These are phyloP conservation scores for Vidua chalybeata DNA, from an alignment of 2,113 vertebrate genomes.

Conservation along the genomic window DNA sequence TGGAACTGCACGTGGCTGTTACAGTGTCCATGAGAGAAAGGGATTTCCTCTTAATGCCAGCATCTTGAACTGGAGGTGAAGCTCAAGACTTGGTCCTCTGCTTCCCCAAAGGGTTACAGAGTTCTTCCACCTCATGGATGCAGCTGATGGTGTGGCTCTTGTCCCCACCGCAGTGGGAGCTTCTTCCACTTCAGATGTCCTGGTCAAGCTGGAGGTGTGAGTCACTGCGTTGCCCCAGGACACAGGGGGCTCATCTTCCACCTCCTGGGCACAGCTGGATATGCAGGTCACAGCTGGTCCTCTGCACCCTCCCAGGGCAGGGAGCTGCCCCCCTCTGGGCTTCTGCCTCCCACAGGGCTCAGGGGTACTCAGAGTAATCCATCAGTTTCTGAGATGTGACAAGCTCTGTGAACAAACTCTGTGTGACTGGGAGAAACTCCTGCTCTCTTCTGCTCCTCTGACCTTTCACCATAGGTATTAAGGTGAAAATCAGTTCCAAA, in stretches of 20 bases:
- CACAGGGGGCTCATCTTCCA: not conserved
- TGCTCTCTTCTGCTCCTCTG: not conserved
- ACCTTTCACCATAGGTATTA: not conserved
- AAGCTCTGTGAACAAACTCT: not conserved
- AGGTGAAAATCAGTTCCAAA: not conserved
- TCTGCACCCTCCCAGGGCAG: not conserved
- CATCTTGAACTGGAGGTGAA: not conserved
- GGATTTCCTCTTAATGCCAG: not conserved
- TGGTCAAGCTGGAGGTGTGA: not conserved
- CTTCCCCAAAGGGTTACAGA: not conserved
- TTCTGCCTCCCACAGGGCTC: not conserved
- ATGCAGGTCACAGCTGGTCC: not conserved
- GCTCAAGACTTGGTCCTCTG: not conserved
- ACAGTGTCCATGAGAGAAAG: rapidly evolving
- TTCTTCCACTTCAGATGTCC: not conserved
- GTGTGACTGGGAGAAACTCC: not conserved
- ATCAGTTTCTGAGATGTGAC: not conserved
- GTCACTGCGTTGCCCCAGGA: not conserved
- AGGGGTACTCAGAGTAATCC: not conserved
- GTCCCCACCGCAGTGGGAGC: not conserved
- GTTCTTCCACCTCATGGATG: not conserved
- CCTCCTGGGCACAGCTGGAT: not conserved
- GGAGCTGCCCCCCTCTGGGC: not conserved
- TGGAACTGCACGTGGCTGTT: not conserved
- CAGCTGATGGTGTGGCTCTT: not conserved